Evolutionary conservation across 1,140 invertebrate genomes (phyloP).

Genomic region (Caenorhabditis tropicalis): DNA sequence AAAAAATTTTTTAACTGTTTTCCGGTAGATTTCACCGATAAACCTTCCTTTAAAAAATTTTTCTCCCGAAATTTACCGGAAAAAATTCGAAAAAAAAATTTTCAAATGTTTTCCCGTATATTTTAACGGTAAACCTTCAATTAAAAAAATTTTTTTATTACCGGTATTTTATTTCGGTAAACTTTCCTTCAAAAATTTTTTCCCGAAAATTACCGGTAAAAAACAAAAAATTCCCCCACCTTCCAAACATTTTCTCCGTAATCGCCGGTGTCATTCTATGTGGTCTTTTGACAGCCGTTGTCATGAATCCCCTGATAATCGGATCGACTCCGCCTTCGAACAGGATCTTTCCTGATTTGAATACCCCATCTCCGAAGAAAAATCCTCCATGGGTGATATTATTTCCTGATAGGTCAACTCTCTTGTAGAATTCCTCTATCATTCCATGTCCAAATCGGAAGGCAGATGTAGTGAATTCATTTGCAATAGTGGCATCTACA

Average conservation of each 20-base stretch:
- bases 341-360: constrained; percentile 71
- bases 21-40: too few relatives aligned
- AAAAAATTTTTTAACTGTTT: too few relatives aligned
- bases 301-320: constrained; percentile 84
- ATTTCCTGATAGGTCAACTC: constrained; percentile 53
- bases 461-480: constrained; percentile 78
- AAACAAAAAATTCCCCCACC: too few relatives aligned
- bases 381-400: constrained; percentile 67
- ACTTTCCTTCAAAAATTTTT: too few relatives aligned
- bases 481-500: constrained; percentile 76
- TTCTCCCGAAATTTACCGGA: too few relatives aligned
- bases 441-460: constrained; percentile 78
- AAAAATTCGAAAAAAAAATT: too few relatives aligned
- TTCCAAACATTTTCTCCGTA: constrained; percentile 71
- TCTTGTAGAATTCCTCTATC: constrained; percentile 70
- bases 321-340: constrained; percentile 72
- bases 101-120: too few relatives aligned
- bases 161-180: too few relatives aligned
- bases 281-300: constrained; percentile 83
- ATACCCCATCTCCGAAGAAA: constrained; percentile 69
- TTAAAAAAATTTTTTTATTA: too few relatives aligned
- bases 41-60: too few relatives aligned
- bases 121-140: too few relatives aligned
- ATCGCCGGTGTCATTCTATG: constrained; percentile 72
- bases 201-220: too few relatives aligned